Evolutionary conservation across 2,888 invertebrate genomes (phyloP).

Genomic region (Mesoligia furuncula): DNA sequence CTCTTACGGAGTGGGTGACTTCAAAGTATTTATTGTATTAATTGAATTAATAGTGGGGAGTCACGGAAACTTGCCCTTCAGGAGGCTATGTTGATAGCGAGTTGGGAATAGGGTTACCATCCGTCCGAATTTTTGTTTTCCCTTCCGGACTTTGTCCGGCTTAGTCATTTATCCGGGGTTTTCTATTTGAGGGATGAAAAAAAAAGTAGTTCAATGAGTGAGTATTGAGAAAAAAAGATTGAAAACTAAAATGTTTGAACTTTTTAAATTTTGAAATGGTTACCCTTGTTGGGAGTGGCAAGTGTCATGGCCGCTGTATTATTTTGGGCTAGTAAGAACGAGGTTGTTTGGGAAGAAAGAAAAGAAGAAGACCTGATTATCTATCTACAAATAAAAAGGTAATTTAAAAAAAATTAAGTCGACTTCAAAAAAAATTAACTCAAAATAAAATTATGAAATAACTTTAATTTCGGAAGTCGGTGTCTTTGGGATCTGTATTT

Average conservation of each 20-base stretch:
- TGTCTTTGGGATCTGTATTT: no score
- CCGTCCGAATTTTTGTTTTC: neutral
- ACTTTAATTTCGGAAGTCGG: no score
- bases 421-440: no score
- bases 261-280: neutral
- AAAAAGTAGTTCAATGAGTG: neutral
- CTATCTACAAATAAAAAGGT: no score
- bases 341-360: no score
- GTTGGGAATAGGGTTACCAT: neutral
- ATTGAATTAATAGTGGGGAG: conserved; percentile 85
- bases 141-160: neutral
- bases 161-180: neutral
- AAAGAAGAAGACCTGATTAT: no score
- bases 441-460: no score
- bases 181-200: no score
- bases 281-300: neutral
- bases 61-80: conserved; percentile 77
- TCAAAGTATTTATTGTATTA: conserved; percentile 86
- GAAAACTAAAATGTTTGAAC: neutral
- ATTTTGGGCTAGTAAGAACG: neutral
- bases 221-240: neutral
- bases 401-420: no score
- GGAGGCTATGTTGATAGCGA: conserved; percentile 39
- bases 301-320: neutral
- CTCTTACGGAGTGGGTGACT: conserved; percentile 80